Evolutionary conservation across 1,140 invertebrate genomes (phyloP).

Genomic region (Drosophila ficusphila): DNA sequence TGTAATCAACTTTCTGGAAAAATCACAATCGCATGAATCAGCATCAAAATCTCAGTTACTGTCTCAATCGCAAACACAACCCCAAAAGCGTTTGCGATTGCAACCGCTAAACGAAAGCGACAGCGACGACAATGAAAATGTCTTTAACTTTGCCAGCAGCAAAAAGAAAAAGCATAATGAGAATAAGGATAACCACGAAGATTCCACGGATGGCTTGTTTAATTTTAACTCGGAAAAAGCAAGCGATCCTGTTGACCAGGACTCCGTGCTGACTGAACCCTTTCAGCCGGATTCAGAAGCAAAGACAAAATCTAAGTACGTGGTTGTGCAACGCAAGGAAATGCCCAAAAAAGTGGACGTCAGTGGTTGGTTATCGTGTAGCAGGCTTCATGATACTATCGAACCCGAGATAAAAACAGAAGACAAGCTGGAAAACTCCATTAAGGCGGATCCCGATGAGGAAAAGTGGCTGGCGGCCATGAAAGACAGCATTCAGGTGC

Average conservation of each 20-base stretch:
- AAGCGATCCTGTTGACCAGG: constrained; percentile 5
- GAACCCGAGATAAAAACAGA: constrained; percentile 37
- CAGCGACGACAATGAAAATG: constrained; percentile 61
- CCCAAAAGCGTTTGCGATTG: constrained; percentile 52
- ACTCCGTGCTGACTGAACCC: constrained; percentile 36
- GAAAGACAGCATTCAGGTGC: constrained; percentile 57
- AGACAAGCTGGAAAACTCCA: not conserved
- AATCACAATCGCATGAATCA: constrained; percentile 30
- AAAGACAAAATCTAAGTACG: constrained; percentile 48
- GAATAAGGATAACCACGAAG: not conserved
- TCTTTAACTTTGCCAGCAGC: constrained; percentile 57
- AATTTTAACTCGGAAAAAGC: constrained; percentile 19
- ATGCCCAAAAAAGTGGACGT: constrained; percentile 44
- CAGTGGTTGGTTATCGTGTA: constrained; percentile 67
- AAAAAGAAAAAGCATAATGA: constrained; percentile 37
- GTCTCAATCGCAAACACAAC: constrained; percentile 23
- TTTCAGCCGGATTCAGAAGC: not conserved
- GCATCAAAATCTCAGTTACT: not conserved
- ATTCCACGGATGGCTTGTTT: constrained; percentile 36
- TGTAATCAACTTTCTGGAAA: constrained; percentile 54
- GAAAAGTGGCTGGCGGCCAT: constrained; percentile 54
- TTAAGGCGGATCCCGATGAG: constrained; percentile 37
- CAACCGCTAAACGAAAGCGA: constrained; percentile 52
- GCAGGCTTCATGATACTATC: constrained; percentile 48
- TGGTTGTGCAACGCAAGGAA: constrained; percentile 47